These are phyloP conservation scores for Strongylocentrotus purpuratus DNA, from an alignment of 35 echinoderm and acorn worm genomes.

Conservation along the genomic window DNA sequence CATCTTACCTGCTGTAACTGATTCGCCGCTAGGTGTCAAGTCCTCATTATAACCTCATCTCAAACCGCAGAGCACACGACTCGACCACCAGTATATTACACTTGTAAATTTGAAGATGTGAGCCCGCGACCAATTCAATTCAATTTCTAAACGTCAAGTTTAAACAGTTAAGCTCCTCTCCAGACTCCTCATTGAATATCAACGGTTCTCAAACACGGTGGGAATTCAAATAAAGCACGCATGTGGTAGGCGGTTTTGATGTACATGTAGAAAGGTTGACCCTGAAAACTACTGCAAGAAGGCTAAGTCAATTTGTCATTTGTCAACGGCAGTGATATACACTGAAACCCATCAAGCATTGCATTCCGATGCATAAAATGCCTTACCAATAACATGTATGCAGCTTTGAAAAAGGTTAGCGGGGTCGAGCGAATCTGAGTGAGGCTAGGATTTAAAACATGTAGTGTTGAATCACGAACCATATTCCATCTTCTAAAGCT, in stretches of 20 bases:
- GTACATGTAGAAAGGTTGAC: neutral
- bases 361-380: neutral
- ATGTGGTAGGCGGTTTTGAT: neutral
- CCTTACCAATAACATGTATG: neutral
- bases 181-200: neutral
- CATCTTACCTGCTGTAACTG: neutral
- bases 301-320: neutral
- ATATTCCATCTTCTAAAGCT: neutral
- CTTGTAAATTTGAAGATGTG: neutral
- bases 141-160: neutral
- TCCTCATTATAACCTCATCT: neutral
- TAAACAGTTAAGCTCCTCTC: neutral
- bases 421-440: neutral
- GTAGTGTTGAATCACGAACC: neutral
- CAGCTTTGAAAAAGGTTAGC: neutral
- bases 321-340: neutral
- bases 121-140: neutral
- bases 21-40: neutral
- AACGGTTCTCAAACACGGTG: neutral
- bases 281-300: neutral
- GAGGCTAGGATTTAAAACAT: neutral
- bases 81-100: no score
- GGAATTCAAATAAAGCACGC: neutral
- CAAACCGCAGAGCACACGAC: neutral
- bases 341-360: neutral